A percentile compares a stretch with the other conserved stretches of the same genome.
Evolutionary conservation across 2,113 vertebrate species (phyloP).

Genomic region (Sialia sialis): DNA sequence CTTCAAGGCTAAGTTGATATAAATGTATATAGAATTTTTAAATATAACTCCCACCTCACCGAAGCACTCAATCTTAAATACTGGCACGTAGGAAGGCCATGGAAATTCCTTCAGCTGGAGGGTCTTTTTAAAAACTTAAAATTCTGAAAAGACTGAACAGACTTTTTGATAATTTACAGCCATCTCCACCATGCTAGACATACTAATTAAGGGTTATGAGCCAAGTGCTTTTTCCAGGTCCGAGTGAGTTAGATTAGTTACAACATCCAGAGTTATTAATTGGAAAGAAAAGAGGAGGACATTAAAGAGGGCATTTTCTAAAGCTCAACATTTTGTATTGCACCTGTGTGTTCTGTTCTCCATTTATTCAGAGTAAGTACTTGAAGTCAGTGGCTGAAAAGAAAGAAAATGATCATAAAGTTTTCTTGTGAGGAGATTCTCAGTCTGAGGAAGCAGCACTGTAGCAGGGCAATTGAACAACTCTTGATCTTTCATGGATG

Average conservation of each 20-base stretch:
- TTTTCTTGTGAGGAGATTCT: background rate
- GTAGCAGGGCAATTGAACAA: background rate
- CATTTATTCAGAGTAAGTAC: background rate
- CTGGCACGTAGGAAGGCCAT: background rate
- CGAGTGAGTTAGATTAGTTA: conserved; percentile 9
- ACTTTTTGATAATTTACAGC: conserved; percentile 27
- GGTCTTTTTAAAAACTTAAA: background rate
- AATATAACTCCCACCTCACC: background rate
- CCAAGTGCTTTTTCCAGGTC: background rate
- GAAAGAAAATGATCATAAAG: background rate
- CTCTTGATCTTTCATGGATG: background rate
- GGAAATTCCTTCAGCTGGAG: background rate
- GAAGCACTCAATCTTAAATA: conserved; percentile 14
- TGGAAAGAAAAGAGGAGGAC: background rate
- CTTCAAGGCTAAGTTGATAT: conserved; percentile 6
- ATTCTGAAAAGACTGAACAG: background rate
- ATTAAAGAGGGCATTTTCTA: background rate
- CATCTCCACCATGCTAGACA: background rate
- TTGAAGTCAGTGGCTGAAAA: background rate
- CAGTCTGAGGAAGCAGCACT: background rate
- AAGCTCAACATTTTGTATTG: background rate
- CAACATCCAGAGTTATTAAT: conserved; percentile 26
- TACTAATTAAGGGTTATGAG: background rate
- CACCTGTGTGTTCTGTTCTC: background rate
- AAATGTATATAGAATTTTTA: background rate